Conservation (phyloP, 2,113 vertebrate species). For the Odocoileus hemionus region DNA sequence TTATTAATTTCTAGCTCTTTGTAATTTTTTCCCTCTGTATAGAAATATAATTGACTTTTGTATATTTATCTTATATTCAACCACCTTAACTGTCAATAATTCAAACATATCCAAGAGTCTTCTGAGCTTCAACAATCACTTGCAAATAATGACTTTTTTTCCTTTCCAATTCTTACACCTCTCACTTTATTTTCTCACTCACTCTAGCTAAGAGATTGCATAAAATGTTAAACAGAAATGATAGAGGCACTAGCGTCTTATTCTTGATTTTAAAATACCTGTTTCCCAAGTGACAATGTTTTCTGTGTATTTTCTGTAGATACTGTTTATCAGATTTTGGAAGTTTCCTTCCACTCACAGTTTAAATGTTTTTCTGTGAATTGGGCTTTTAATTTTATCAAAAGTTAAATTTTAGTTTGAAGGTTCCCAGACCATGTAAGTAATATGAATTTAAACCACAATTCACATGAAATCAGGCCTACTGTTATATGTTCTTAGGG, state of each 20-base stretch:
- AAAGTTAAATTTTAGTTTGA: background rate
- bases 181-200: background rate
- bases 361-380: background rate
- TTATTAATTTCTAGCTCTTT: background rate
- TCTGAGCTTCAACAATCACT: background rate
- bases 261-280: background rate
- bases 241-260: background rate
- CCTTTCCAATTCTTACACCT: background rate
- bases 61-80: background rate
- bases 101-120: background rate
- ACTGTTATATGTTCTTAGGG: background rate
- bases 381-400: background rate
- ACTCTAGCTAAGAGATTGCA: background rate
- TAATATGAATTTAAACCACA: background rate
- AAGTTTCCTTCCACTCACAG: background rate
- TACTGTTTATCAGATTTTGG: background rate
- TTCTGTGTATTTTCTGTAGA: background rate
- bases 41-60: background rate
- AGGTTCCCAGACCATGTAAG: background rate
- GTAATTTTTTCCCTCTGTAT: background rate
- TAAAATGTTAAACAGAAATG: background rate
- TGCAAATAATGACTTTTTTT: background rate
- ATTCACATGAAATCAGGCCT: background rate
- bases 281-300: background rate
- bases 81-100: background rate